A percentile compares a stretch with the other conserved stretches of the same genome.
Conservation (phyloP, 2,113 vertebrate species). For the Accipiter cooperii region DNA sequence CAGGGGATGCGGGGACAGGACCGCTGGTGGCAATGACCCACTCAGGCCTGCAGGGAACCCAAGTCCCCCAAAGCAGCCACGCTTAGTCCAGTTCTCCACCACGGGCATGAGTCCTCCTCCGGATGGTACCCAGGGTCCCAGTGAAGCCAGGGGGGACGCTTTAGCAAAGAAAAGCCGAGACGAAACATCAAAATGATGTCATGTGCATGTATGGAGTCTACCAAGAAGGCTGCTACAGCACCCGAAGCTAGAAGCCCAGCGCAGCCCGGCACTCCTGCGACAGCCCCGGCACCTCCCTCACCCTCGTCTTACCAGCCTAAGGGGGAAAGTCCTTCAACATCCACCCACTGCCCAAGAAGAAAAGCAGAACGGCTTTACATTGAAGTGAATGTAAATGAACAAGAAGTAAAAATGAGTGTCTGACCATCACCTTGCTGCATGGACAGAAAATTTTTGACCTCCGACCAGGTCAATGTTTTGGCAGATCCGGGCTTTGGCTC, state of each 20-base stretch:
- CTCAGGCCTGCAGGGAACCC: not conserved
- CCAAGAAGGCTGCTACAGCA: not conserved
- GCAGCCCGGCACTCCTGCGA: not conserved
- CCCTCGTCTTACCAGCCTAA: not conserved
- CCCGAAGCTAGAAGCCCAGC: not conserved
- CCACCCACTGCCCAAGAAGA: not conserved
- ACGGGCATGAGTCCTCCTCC: not conserved
- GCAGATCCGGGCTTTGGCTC: not conserved
- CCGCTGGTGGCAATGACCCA: not conserved
- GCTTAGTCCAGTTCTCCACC: not conserved
- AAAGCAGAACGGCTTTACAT: not conserved
- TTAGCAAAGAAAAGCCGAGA: not conserved
- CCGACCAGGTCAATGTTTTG: not conserved
- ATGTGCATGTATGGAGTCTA: not conserved
- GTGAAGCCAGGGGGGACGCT: not conserved
- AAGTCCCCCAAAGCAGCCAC: accelerated
- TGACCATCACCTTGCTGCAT: not conserved
- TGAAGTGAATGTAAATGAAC: not conserved
- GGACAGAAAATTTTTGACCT: not conserved
- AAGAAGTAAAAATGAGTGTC: not conserved
- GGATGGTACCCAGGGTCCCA: not conserved
- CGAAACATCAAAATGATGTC: not conserved
- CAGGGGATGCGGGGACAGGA: not conserved
- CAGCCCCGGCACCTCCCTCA: not conserved
- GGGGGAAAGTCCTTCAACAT: not conserved